Evolutionary conservation across 2,888 invertebrate genomes (phyloP).

Genomic region (Dasypolia templi): DNA sequence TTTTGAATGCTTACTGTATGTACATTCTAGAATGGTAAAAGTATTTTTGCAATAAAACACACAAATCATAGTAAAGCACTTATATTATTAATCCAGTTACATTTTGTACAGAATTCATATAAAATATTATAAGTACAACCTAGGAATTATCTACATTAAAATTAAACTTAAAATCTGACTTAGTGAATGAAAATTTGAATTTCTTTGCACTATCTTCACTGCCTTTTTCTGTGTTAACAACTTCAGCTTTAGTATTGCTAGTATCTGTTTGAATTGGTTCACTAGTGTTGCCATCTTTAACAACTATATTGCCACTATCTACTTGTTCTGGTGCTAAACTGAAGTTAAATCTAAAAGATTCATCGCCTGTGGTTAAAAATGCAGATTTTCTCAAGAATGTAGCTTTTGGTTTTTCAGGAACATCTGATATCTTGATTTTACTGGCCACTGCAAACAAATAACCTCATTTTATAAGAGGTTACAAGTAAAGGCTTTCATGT

Average conservation of each 20-base stretch:
- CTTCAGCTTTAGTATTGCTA: conserved; percentile 58
- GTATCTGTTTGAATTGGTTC: conserved; percentile 42
- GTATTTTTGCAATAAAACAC: conserved; percentile 33
- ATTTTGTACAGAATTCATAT: conserved; percentile 57
- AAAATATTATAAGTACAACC: conserved; percentile 54
- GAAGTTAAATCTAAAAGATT: conserved; percentile 90
- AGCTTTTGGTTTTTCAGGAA: conserved; percentile 90
- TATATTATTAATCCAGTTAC: conserved; percentile 55
- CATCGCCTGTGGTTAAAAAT: conserved; percentile 87
- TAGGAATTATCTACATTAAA: conserved; percentile 86
- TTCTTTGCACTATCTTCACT: conserved; percentile 68
- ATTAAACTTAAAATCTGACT: conserved; percentile 92
- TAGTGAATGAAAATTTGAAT: conserved; percentile 85
- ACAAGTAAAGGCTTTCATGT: conserved; percentile 43
- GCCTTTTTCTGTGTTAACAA: conserved; percentile 60
- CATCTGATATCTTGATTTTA: conserved; percentile 90
- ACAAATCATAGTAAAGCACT: conserved; percentile 52
- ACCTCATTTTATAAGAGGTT: conserved; percentile 61
- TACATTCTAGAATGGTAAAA: not conserved
- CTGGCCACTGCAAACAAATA: conserved; percentile 87
- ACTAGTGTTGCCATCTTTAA: conserved; percentile 48
- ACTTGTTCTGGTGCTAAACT: conserved; percentile 75
- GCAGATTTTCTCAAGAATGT: conserved; percentile 93
- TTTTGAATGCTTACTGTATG: no score
- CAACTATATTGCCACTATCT: conserved; percentile 67